These are phyloP conservation scores for Coregonus ussuriensis DNA, from an alignment of 2,797 vertebrate species.

Conservation along the genomic window DNA sequence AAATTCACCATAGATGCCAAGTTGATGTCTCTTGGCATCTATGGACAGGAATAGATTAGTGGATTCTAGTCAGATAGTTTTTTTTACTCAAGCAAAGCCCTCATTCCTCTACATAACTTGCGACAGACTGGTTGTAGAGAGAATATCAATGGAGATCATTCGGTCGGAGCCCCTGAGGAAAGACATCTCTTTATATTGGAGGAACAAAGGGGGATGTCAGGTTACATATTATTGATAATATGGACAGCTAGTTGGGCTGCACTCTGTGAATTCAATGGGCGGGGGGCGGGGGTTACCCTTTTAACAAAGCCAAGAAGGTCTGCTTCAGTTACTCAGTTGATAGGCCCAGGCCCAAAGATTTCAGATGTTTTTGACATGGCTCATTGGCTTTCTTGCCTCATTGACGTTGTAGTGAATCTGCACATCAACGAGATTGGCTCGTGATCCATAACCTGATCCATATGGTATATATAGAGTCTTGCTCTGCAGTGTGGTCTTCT, in stretches of 20 bases:
- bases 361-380: slow-evolving; percentile 36
- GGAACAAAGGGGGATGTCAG: slow-evolving; percentile 61
- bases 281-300: slow-evolving; percentile 34
- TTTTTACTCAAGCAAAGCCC: slow-evolving; percentile 14
- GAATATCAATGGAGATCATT: slow-evolving; percentile 50
- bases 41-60: not conserved
- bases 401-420: slow-evolving; percentile 19
- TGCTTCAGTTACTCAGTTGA: slow-evolving; percentile 17
- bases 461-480: not conserved
- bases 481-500: not conserved
- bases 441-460: not conserved
- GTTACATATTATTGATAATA: slow-evolving; percentile 59
- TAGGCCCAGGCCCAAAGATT: slow-evolving; percentile 38
- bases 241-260: slow-evolving; percentile 47
- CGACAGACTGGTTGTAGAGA: slow-evolving; percentile 31
- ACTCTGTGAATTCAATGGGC: slow-evolving; percentile 31
- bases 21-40: not conserved
- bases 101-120: slow-evolving; percentile 23
- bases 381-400: slow-evolving; percentile 25
- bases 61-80: not conserved
- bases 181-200: slow-evolving; percentile 64
- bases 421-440: slow-evolving; percentile 19
- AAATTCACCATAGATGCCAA: not conserved
- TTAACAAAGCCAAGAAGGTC: slow-evolving; percentile 34
- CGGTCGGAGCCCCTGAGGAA: slow-evolving; percentile 41